phyloP scores from a whole-genome alignment of 2,113 vertebrate species.

The Pelecanoides urinatrix region DNA sequence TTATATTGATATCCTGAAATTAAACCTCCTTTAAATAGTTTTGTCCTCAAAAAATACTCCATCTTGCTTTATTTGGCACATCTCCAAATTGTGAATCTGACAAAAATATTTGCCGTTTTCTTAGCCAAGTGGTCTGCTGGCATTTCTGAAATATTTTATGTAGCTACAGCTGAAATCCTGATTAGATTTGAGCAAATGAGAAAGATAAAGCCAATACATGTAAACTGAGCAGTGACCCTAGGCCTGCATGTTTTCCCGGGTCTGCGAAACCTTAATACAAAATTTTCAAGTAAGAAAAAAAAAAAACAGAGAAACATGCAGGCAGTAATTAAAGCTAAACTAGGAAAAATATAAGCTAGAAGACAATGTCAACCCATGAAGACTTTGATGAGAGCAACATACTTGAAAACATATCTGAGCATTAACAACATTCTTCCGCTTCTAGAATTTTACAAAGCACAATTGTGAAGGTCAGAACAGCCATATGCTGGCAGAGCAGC shows the following conservation, averaged over 20 bases:
- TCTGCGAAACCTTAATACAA: neutral
- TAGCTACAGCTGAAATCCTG: neutral
- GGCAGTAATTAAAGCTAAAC: neutral
- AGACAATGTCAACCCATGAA: neutral
- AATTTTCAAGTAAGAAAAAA: neutral
- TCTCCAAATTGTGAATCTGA: neutral
- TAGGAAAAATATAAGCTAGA: neutral
- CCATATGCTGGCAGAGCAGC: fast-evolving
- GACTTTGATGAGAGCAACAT: neutral
- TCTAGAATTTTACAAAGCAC: neutral
- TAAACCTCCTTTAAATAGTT: neutral
- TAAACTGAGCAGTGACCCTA: neutral
- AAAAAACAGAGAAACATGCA: fast-evolving
- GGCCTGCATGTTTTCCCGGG: neutral
- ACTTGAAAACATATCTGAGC: fast-evolving
- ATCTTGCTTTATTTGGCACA: neutral
- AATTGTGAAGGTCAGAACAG: neutral
- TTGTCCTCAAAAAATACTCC: neutral
- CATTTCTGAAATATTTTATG: neutral
- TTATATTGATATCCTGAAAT: neutral
- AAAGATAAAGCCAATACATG: neutral
- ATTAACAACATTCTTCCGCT: neutral
- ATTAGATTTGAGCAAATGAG: neutral
- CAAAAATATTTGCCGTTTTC: neutral
- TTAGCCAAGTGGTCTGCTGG: neutral